Conservation (phyloP, 2,113 vertebrate genomes). For the Lepus americanus region DNA sequence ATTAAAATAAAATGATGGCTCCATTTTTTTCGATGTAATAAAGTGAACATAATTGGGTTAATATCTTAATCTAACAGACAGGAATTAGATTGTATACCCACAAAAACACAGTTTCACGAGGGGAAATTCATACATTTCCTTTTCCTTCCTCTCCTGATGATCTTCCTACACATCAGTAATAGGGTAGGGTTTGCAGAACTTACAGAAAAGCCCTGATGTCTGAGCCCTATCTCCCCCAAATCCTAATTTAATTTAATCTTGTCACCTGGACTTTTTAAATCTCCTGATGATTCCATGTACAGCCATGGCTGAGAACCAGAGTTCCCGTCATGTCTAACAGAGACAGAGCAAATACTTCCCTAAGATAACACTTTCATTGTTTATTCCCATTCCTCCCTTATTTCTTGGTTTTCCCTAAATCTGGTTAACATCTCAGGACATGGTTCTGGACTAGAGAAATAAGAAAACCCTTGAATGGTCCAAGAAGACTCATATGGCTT, state of each 20-base stretch:
- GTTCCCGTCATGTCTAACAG: background rate
- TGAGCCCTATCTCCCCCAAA: background rate
- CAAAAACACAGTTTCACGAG: conserved; percentile 75
- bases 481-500: background rate
- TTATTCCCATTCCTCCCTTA: background rate
- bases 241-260: conserved; percentile 29
- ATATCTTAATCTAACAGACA: conserved; percentile 85
- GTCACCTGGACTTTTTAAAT: background rate
- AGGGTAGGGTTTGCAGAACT: conserved; percentile 32
- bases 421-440: background rate
- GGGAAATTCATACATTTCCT: conserved; percentile 77
- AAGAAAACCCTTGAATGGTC: background rate
- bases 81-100: conserved; percentile 83
- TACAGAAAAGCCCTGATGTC: background rate
- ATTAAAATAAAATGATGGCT: conserved; percentile 86
- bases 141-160: conserved; percentile 58
- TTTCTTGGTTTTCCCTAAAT: background rate
- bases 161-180: conserved; percentile 64
- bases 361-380: background rate
- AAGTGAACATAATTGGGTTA: conserved; percentile 85
- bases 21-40: conserved; percentile 83
- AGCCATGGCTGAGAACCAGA: background rate
- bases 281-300: background rate
- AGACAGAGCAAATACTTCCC: background rate
- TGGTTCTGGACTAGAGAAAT: background rate